Percentiles rank a stretch among this genome's conserved stretches.
Conservation (phyloP, 2,797 vertebrate genomes). For the Furcifer pardalis region DNA sequence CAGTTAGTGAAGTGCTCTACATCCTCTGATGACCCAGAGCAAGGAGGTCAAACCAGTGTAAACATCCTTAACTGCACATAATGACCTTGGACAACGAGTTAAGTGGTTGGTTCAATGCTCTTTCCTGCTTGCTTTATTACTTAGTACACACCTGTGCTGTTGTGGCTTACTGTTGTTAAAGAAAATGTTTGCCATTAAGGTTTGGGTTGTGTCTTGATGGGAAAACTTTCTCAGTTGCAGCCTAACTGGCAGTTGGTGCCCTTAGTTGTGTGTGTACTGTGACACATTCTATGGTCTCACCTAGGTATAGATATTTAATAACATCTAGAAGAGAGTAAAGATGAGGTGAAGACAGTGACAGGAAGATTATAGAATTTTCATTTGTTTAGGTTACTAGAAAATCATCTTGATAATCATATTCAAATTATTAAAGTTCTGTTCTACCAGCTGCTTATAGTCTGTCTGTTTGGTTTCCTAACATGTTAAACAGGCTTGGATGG, state of each 20-base stretch:
- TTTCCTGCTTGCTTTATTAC: too few relatives aligned
- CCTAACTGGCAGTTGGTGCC: neutral
- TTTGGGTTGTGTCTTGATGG: neutral
- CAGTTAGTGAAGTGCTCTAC: neutral
- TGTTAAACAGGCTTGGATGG: neutral
- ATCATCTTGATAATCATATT: neutral
- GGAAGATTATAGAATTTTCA: neutral
- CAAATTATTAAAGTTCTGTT: neutral
- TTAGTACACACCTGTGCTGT: too few relatives aligned
- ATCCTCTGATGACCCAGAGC: neutral
- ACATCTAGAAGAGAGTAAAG: neutral
- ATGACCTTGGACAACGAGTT: neutral
- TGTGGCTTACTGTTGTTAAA: neutral
- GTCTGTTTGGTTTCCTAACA: neutral
- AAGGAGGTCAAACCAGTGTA: neutral
- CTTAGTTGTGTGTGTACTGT: neutral
- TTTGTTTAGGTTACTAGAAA: neutral
- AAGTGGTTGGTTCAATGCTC: neutral
- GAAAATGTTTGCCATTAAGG: neutral
- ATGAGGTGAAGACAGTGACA: neutral
- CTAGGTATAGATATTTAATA: neutral
- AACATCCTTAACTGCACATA: neutral
- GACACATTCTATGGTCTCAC: neutral
- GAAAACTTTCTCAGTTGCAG: neutral
- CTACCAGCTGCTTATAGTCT: neutral